Evolutionary conservation across 1,140 invertebrate genomes (phyloP).

Genomic region (Hylaeus anthracinus): DNA sequence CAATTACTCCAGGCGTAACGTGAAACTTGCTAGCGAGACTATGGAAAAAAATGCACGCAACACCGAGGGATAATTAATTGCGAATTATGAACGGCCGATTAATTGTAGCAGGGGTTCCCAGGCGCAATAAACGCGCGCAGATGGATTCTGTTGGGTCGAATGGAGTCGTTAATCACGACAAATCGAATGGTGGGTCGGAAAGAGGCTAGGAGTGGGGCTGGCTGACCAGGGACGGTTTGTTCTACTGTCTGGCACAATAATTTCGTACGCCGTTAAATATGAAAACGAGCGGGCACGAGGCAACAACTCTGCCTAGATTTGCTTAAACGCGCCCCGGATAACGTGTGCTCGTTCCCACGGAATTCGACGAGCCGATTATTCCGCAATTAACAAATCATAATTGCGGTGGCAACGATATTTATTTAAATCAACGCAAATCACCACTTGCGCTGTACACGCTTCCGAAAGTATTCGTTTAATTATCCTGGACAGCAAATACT

Average conservation of each 20-base stretch:
- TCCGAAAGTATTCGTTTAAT: too few species aligned
- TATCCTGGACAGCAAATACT: too few species aligned
- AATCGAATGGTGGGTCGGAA: conserved; percentile 28
- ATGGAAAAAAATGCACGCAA: not conserved
- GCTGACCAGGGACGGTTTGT: conserved; percentile 12
- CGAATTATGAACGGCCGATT: conserved; percentile 38
- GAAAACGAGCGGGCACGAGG: conserved; percentile 34
- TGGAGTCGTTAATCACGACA: conserved; percentile 36
- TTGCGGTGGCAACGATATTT: too few species aligned
- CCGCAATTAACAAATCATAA: too few species aligned
- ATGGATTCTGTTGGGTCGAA: conserved; percentile 28
- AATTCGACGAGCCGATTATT: not conserved
- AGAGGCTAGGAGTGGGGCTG: not conserved
- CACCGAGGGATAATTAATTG: conserved; percentile 32
- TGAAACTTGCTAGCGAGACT: not conserved
- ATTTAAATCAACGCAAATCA: too few species aligned
- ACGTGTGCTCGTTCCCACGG: too few species aligned
- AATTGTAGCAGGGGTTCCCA: not conserved
- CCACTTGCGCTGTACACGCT: too few species aligned
- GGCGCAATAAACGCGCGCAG: conserved; percentile 31
- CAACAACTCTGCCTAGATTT: not conserved
- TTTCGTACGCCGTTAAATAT: conserved; percentile 56
- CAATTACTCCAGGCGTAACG: not conserved
- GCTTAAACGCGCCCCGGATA: not conserved
- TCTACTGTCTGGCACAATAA: conserved; percentile 29